Evolutionary conservation across 2,888 invertebrate species (phyloP).

Genomic region (Amitus sp.): DNA sequence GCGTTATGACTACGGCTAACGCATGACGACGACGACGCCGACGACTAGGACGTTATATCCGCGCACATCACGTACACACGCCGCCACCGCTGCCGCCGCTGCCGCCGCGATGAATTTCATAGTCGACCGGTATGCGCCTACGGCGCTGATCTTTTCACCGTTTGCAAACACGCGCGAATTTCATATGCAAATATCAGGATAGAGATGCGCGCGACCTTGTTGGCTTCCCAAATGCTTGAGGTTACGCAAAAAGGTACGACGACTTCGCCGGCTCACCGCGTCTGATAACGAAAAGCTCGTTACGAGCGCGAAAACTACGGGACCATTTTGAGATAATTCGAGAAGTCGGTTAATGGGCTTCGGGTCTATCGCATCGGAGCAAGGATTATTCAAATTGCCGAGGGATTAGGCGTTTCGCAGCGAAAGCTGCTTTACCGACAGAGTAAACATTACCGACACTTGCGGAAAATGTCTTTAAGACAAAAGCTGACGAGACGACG

Average conservation of each 20-base stretch:
- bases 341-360: not conserved
- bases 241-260: conserved; percentile 29
- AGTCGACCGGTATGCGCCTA: conserved; percentile 47
- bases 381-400: conserved; percentile 1
- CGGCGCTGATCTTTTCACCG: conserved; percentile 57
- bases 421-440: too few species aligned
- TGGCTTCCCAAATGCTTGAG: conserved; percentile 39
- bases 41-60: conserved; percentile 29
- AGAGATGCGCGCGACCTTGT: conserved; percentile 38
- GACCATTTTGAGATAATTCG: not conserved
- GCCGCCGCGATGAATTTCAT: conserved; percentile 61
- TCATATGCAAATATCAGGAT: conserved; percentile 62
- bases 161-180: conserved; percentile 64
- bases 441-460: too few species aligned
- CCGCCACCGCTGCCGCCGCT: too few species aligned
- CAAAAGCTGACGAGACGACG: too few species aligned
- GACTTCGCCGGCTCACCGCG: too few species aligned
- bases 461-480: too few species aligned
- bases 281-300: conserved; percentile 17
- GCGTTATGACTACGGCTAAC: too few species aligned
- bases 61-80: conserved; percentile 43
- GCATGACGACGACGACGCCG: not conserved
- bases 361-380: not conserved
- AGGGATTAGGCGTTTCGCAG: too few species aligned
- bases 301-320: conserved; percentile 10